Evolutionary conservation across 2,888 invertebrate species (phyloP).

Genomic region (Eurytoma californica): DNA sequence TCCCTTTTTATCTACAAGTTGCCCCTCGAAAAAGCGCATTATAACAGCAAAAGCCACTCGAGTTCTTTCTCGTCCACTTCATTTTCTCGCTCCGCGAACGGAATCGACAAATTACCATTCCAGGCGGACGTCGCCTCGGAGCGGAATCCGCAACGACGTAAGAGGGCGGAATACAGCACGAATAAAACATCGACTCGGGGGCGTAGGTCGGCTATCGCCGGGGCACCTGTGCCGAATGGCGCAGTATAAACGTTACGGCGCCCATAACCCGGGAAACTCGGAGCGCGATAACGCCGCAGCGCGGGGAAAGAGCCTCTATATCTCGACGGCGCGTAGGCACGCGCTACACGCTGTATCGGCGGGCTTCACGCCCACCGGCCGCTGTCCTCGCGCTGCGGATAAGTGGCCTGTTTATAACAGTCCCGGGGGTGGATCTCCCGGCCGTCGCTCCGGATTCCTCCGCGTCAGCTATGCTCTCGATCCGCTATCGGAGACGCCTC

Average conservation of each 20-base stretch:
- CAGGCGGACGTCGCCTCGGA: too few species aligned
- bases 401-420: not conserved
- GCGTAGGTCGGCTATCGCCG: not conserved
- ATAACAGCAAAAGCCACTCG: too few species aligned
- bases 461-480: not conserved
- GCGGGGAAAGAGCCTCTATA: not conserved
- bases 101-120: too few species aligned
- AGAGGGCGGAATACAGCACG: not conserved
- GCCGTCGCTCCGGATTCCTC: not conserved
- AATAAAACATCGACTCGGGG: not conserved
- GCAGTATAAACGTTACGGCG: constrained; percentile 37
- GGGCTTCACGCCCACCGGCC: not conserved
- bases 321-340: too few species aligned
- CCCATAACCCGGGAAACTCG: not conserved
- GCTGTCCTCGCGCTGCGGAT: not conserved
- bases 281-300: not conserved
- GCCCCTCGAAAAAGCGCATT: too few species aligned
- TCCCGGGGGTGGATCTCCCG: not conserved
- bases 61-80: too few species aligned
- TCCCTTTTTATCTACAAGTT: too few species aligned
- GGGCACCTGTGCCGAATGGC: constrained; percentile 4
- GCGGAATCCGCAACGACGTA: not conserved
- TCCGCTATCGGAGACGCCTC: not conserved
- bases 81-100: too few species aligned
- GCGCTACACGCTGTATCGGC: constrained; percentile 4